phyloP scores from a whole-genome alignment of 2,797 vertebrate species.

The Corythornis leucogaster region DNA sequence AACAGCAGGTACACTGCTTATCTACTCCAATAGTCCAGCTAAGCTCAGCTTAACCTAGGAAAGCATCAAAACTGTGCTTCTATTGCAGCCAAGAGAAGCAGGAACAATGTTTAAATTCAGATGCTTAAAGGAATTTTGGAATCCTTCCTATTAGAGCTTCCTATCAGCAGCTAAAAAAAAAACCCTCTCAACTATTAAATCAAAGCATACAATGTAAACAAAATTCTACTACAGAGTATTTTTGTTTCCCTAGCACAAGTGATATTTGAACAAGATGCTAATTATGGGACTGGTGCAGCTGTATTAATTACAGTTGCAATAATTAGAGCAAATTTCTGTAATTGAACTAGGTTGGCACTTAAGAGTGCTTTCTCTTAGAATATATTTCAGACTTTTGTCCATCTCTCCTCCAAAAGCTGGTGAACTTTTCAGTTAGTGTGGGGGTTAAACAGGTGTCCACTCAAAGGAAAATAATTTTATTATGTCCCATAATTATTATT shows the following conservation, averaged over 20 bases:
- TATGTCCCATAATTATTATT: too few species aligned
- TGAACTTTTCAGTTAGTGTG: background rate
- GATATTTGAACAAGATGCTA: background rate
- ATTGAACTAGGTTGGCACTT: conserved; percentile 30
- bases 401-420: background rate
- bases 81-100: background rate
- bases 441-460: background rate
- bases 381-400: background rate
- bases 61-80: background rate
- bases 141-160: background rate
- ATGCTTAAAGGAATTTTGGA: background rate
- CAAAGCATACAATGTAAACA: conserved; percentile 4
- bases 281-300: conserved; percentile 28
- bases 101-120: background rate
- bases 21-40: background rate
- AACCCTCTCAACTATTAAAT: background rate
- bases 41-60: background rate
- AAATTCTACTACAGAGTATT: background rate
- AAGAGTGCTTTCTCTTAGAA: background rate
- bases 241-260: conserved; percentile 42
- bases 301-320: conserved; percentile 51
- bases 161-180: background rate
- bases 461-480: background rate
- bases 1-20: background rate
- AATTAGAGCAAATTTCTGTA: conserved; percentile 41